Conservation (phyloP, 2,113 vertebrate genomes). For the human region DNA sequence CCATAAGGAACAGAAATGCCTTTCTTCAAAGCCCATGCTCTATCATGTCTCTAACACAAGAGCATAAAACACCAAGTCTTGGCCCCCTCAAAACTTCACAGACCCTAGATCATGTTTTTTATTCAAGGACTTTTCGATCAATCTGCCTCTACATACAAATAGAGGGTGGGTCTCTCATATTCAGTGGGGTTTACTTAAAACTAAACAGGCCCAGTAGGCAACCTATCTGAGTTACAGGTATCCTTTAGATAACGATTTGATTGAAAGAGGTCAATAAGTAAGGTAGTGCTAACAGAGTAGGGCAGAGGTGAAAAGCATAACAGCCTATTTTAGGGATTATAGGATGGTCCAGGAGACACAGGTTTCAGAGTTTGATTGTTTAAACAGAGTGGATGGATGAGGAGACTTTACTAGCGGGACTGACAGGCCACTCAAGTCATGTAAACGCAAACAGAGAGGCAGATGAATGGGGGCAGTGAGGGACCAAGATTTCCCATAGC, state of each 20-base stretch:
- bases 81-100: not conserved
- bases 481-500: not conserved
- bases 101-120: not conserved
- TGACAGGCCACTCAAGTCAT: not conserved
- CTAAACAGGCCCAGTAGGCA: not conserved
- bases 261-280: slow-evolving; percentile 42
- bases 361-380: not conserved
- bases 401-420: not conserved
- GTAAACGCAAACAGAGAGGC: not conserved
- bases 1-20: not conserved
- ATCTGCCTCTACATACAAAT: not conserved
- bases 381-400: not conserved
- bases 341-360: slow-evolving; percentile 19
- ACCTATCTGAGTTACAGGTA: not conserved
- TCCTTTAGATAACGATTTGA: slow-evolving; percentile 4
- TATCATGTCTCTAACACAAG: not conserved
- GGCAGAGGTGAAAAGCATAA: not conserved
- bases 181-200: not conserved
- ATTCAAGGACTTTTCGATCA: not conserved
- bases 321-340: not conserved
- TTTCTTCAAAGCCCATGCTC: not conserved
- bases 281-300: not conserved
- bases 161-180: not conserved
- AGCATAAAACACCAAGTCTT: not conserved
- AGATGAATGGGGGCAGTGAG: not conserved